phyloP scores from a whole-genome alignment of 2,113 vertebrate genomes.

The Chaetodon trifascialis region DNA sequence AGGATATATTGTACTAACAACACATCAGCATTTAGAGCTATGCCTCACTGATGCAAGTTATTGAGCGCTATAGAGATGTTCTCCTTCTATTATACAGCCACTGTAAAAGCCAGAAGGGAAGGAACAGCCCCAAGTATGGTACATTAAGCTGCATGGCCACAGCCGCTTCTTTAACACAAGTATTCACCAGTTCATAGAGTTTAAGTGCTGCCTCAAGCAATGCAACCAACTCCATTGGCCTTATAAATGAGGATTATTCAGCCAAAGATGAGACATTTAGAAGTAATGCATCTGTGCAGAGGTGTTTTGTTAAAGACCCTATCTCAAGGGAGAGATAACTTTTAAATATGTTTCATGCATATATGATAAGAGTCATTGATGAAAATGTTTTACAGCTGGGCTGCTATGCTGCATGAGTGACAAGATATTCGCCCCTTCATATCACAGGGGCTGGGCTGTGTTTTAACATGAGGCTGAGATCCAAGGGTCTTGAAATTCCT shows the following conservation, averaged over 20 bases:
- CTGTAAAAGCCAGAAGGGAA: slow-evolving; percentile 61
- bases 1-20: slow-evolving; percentile 46
- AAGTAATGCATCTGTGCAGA: slow-evolving; percentile 41
- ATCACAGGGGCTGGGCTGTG: slow-evolving; percentile 35
- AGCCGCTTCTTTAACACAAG: slow-evolving; percentile 60
- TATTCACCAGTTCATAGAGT: slow-evolving; percentile 73
- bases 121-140: slow-evolving; percentile 33
- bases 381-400: slow-evolving; percentile 17
- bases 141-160: slow-evolving; percentile 68
- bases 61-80: slow-evolving; percentile 52
- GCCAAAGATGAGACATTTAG: slow-evolving; percentile 53
- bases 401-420: slow-evolving; percentile 38
- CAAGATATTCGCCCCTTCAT: slow-evolving; percentile 39
- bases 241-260: slow-evolving; percentile 68
- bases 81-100: slow-evolving; percentile 42
- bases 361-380: slow-evolving; percentile 33
- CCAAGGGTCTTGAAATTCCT: slow-evolving; percentile 53
- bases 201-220: slow-evolving; percentile 74
- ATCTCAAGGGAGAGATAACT: slow-evolving; percentile 40
- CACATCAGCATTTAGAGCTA: slow-evolving; percentile 53
- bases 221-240: slow-evolving; percentile 61
- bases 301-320: slow-evolving; percentile 46
- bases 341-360: slow-evolving; percentile 45
- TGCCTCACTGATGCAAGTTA: slow-evolving; percentile 55
- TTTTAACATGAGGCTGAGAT: slow-evolving; percentile 60